Evolutionary conservation across 2,113 vertebrate species (phyloP), one percentile per base, ranked within the genome.

Genomic region (Cairina moschata): DNA sequence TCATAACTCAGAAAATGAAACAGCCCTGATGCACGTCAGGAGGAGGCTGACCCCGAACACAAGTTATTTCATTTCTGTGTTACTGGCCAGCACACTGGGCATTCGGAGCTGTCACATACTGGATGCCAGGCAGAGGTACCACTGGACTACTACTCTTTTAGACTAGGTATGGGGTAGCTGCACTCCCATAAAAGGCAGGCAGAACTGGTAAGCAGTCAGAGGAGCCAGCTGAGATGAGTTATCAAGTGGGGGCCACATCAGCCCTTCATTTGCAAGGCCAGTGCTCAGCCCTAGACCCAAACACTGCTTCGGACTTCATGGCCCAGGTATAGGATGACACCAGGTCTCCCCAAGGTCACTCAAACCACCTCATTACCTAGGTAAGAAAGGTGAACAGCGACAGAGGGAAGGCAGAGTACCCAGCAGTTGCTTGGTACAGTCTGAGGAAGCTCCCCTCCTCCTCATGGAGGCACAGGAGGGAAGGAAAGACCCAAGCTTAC

Each of bases 321-420:
- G 91, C 93, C 38, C 86, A 86, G 58, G 94, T 81, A 88, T 25
- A 91, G 65, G 65, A 66, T 55, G 78, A 95, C 36, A 1, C 32
- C 8, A 9, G 74, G 94, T 79, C 94, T 63, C 65, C 3, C 36
- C 17, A 82, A 85, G 84, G 67, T 40, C 71, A 90, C 38, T 48
- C 90, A 94, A 80, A 97, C 83, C 60, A 18, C 95, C 95, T 97
- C 88, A 46, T 97, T 91, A 92, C 60, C 85, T 6, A 11, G 62
- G 73, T 55, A 52, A 75, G 3, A 59, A 83, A 78, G 73, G 69
- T 55, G 71, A 11, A 86, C 40, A 59, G 58, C 17, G 85, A 81
- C 31, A 63, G 75, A 79, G 44, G 29, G 55, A 63, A 84, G 52
- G 26, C 63, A 80, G 50, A 71, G 82, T 52, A 68, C 74, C 88